Percentiles rank a stretch among this genome's conserved stretches.
Evolutionary conservation across 2,797 vertebrate genomes (phyloP).

Genomic region (Squalus acanthias): DNA sequence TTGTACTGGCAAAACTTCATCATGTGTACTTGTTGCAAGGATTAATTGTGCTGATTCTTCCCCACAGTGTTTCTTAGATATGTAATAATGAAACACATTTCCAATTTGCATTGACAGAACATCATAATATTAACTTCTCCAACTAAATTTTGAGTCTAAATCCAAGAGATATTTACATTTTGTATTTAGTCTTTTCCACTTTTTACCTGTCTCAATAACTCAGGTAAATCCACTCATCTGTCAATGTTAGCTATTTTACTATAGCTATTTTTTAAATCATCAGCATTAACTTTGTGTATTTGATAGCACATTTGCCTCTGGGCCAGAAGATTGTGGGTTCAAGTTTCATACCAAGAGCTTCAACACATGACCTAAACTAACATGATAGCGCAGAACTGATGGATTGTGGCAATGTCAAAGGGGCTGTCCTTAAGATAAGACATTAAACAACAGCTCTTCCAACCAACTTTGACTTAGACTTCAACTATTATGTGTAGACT

Average conservation of each 20-base stretch:
- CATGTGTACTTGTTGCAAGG: neutral
- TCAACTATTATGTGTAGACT: neutral
- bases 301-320: neutral
- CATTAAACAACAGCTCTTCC: neutral
- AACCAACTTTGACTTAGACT: neutral
- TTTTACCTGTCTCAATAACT: neutral
- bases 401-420: neutral
- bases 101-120: neutral
- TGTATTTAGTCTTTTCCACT: neutral
- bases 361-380: neutral
- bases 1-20: neutral
- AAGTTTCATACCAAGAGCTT: neutral
- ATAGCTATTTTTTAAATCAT: too few relatives aligned
- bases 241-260: too few relatives aligned
- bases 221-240: neutral
- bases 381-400: neutral
- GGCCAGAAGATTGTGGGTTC: neutral
- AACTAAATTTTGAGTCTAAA: neutral
- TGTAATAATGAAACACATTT: neutral
- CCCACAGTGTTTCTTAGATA: neutral
- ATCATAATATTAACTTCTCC: neutral
- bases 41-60: neutral
- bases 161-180: neutral
- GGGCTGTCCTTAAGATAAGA: neutral
- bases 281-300: neutral